Evolutionary conservation across 2,797 vertebrate species (phyloP).

Genomic region (Masticophis lateralis): DNA sequence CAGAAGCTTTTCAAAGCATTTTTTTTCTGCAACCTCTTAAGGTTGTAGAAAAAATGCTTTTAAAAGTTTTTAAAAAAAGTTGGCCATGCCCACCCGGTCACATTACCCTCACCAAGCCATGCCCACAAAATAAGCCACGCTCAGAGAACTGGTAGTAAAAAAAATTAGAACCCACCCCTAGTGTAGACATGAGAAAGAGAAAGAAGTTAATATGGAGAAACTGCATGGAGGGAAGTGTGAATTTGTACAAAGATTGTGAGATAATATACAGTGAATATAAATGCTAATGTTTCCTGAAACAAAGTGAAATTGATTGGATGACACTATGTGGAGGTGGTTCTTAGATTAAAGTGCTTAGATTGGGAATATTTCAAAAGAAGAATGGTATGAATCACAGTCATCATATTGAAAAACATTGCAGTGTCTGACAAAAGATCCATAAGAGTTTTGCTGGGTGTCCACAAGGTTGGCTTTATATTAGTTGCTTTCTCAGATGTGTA

Average conservation of each 20-base stretch:
- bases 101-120: too few species aligned
- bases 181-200: neutral
- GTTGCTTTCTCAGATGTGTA: neutral
- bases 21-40: too few species aligned
- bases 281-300: neutral
- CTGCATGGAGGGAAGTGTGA: neutral
- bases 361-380: neutral
- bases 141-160: too few species aligned
- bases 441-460: neutral
- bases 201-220: neutral
- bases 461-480: neutral
- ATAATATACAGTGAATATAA: neutral
- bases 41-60: too few species aligned
- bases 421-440: neutral
- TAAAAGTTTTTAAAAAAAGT: too few species aligned
- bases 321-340: neutral
- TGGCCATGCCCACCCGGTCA: too few species aligned
- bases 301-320: neutral
- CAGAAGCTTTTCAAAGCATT: too few species aligned
- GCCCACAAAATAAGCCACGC: too few species aligned
- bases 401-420: neutral
- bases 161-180: too few species aligned
- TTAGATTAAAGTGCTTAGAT: neutral
- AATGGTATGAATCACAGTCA: neutral
- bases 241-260: neutral